Percentiles rank a stretch among this genome's conserved stretches.
phyloP scores from a whole-genome alignment of 2,797 vertebrate genomes.

The Pipistrellus pygmaeus region DNA sequence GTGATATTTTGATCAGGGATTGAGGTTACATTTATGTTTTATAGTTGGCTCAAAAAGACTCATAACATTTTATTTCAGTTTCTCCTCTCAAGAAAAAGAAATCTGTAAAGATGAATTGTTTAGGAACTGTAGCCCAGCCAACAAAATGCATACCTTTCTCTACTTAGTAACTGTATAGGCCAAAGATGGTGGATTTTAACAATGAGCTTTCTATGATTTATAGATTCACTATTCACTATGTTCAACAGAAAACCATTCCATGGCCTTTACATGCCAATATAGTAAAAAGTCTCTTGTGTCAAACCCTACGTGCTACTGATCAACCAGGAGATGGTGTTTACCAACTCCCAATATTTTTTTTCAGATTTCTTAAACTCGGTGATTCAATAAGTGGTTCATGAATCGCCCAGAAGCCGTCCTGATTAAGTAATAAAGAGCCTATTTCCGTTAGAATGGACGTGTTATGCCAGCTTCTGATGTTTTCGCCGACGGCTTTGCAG shows the following conservation, averaged over 20 bases:
- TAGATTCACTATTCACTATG: constrained; percentile 75
- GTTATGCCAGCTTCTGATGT: constrained; percentile 81
- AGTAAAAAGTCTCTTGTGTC: constrained; percentile 74
- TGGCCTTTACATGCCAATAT: constrained; percentile 73
- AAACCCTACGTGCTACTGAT: constrained; percentile 78
- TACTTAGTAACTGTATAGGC: constrained; percentile 70
- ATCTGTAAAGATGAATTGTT: constrained; percentile 79
- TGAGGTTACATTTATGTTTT: constrained; percentile 77
- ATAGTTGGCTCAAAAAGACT: constrained; percentile 74
- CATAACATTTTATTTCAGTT: constrained; percentile 76
- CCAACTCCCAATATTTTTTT: constrained; percentile 80
- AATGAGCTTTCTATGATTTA: constrained; percentile 79
- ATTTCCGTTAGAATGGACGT: constrained; percentile 74
- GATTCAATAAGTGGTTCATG: constrained; percentile 85
- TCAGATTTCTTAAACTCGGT: constrained; percentile 80
- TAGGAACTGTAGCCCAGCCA: constrained; percentile 73
- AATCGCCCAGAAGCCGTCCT: constrained; percentile 79
- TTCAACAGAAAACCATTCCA: constrained; percentile 67
- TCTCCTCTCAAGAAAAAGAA: constrained; percentile 80
- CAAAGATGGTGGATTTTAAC: constrained; percentile 74
- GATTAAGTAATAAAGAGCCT: constrained; percentile 82
- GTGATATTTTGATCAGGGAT: constrained; percentile 70
- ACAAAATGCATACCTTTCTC: constrained; percentile 76
- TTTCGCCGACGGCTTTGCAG: constrained; percentile 77
- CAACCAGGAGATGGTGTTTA: constrained; percentile 79